Conservation (phyloP, 23 tunicate genomes). For the Trididemnum clinides region DNA sequence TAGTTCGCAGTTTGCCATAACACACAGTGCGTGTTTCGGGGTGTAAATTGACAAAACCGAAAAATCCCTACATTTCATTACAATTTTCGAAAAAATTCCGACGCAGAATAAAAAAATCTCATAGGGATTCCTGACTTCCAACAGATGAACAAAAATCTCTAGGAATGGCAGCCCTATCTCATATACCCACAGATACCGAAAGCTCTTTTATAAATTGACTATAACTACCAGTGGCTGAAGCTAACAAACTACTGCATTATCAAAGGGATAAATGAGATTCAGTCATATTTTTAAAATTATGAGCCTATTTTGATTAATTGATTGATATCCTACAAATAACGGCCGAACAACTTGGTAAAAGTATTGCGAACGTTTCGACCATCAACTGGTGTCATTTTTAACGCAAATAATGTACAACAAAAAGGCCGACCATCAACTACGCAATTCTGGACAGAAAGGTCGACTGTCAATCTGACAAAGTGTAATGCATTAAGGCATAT, state of each 20-base stretch:
- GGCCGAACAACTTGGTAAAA: too few relatives aligned
- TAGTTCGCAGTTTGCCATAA: too few relatives aligned
- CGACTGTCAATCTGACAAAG: neutral
- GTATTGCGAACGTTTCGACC: too few relatives aligned
- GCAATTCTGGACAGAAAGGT: neutral
- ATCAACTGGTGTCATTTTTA: too few relatives aligned
- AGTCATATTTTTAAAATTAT: neutral
- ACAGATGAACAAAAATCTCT: neutral
- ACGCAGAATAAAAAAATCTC: too few relatives aligned
- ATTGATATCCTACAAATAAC: too few relatives aligned
- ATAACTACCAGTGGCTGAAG: neutral
- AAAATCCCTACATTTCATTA: too few relatives aligned
- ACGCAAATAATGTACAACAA: neutral
- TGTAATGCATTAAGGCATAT: neutral
- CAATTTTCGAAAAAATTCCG: too few relatives aligned
- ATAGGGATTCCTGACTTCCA: too few relatives aligned
- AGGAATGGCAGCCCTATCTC: neutral
- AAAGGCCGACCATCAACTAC: neutral
- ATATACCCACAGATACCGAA: neutral
- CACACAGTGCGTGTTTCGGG: too few relatives aligned
- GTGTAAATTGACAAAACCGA: too few relatives aligned
- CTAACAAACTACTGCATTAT: conserved; percentile 4
- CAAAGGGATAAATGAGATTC: neutral
- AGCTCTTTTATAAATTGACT: neutral
- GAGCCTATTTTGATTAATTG: neutral